These are phyloP conservation scores for Polydrusus pterygomalis DNA, from an alignment of 2,888 invertebrate species.

Conservation along the genomic window DNA sequence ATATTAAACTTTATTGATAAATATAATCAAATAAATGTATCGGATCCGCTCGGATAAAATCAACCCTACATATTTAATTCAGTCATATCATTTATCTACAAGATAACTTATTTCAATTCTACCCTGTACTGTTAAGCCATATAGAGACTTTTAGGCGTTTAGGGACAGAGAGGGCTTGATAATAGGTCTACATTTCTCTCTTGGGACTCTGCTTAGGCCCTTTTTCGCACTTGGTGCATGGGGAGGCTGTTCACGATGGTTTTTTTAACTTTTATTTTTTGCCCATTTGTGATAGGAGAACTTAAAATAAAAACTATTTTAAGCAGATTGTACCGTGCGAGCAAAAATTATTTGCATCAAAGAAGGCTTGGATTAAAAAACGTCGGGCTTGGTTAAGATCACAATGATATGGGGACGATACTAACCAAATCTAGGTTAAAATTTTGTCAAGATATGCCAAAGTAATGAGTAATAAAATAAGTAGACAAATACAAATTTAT, in stretches of 20 bases:
- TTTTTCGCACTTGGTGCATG: slow-evolving; percentile 45
- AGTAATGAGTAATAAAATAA: too few species aligned
- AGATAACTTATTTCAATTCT: slow-evolving; percentile 50
- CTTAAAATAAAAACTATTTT: too few species aligned
- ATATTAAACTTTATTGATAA: too few species aligned
- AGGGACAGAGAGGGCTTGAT: slow-evolving; percentile 66
- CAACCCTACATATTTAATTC: slow-evolving; percentile 43
- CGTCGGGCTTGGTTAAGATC: too few species aligned
- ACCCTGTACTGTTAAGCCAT: slow-evolving; percentile 29
- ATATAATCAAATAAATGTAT: neutral
- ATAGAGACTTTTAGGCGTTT: slow-evolving; percentile 32
- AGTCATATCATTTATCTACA: slow-evolving; percentile 45
- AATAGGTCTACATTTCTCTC: slow-evolving; percentile 70
- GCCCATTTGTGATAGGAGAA: neutral
- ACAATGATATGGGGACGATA: too few species aligned
- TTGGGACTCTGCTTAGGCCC: slow-evolving; percentile 67
- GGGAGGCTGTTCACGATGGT: slow-evolving; percentile 15
- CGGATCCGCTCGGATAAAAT: slow-evolving; percentile 3
- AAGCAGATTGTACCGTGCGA: too few species aligned
- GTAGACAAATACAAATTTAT: too few species aligned
- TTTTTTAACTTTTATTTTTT: neutral
- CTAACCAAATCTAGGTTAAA: too few species aligned
- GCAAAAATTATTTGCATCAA: too few species aligned
- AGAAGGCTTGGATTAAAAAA: too few species aligned
- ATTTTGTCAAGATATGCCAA: too few species aligned